These are phyloP conservation scores for Rousettus leschenaultii DNA, from an alignment of 2,113 vertebrate species.

Conservation along the genomic window DNA sequence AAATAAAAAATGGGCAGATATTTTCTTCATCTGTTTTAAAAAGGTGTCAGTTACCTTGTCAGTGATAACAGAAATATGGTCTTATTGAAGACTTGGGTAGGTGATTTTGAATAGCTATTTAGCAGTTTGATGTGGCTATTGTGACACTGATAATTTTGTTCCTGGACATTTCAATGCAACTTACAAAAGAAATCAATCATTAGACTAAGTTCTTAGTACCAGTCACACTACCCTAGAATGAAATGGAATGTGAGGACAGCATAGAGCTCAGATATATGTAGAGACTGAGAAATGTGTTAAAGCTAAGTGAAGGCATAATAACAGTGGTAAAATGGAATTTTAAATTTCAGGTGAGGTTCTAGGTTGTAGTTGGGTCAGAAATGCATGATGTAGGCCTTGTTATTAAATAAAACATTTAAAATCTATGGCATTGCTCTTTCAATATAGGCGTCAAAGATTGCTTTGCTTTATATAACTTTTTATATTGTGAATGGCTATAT, in stretches of 20 bases:
- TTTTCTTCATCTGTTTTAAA: background rate
- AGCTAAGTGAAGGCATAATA: background rate
- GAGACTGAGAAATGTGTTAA: accelerated
- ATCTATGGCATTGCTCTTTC: background rate
- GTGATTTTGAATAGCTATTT: background rate
- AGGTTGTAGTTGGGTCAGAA: background rate
- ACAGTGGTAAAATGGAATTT: background rate
- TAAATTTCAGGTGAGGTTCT: background rate
- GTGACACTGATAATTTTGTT: background rate
- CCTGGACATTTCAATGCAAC: background rate
- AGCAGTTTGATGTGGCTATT: background rate
- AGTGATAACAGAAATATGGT: background rate
- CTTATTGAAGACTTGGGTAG: background rate
- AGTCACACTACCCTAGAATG: accelerated
- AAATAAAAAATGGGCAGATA: background rate
- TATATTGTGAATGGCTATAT: background rate
- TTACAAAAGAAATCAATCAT: background rate
- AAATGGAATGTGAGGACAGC: background rate
- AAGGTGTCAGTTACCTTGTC: background rate
- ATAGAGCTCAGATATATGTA: accelerated
- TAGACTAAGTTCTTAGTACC: background rate
- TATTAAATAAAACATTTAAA: background rate
- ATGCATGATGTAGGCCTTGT: background rate
- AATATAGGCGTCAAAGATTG: background rate
- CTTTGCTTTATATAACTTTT: background rate